Evolutionary conservation across 2,113 vertebrate genomes (phyloP).

Genomic region (Maccullochella peelii): DNA sequence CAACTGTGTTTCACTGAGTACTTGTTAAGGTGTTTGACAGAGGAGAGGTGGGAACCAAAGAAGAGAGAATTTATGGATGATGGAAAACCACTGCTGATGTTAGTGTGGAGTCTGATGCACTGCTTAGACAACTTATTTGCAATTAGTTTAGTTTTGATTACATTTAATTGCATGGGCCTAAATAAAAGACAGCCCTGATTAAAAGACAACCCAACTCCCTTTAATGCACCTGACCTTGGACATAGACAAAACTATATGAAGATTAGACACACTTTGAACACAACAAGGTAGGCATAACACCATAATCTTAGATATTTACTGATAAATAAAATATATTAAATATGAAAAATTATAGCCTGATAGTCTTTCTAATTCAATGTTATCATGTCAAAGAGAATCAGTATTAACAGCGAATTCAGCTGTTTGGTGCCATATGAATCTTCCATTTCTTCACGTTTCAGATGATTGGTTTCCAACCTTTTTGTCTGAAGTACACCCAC

Average conservation of each 20-base stretch:
- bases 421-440: background rate
- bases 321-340: no score
- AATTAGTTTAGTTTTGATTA: background rate
- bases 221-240: background rate
- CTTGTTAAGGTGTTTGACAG: constrained; percentile 8
- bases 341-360: no score
- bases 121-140: background rate
- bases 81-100: background rate
- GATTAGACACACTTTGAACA: background rate
- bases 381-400: background rate
- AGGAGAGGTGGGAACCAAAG: background rate
- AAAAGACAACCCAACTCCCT: background rate
- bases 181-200: background rate
- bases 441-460: no score
- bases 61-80: background rate
- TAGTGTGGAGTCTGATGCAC: background rate
- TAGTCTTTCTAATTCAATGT: background rate
- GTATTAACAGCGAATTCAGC: background rate
- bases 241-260: background rate
- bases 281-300: no score
- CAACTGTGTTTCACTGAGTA: background rate
- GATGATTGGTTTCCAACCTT: no score
- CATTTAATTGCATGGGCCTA: no score
- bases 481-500: no score
- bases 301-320: no score